Percentiles rank a stretch among this genome's conserved stretches.
Evolutionary conservation across 2,888 invertebrate genomes (phyloP).

Genomic region (Eristalis tenax): DNA sequence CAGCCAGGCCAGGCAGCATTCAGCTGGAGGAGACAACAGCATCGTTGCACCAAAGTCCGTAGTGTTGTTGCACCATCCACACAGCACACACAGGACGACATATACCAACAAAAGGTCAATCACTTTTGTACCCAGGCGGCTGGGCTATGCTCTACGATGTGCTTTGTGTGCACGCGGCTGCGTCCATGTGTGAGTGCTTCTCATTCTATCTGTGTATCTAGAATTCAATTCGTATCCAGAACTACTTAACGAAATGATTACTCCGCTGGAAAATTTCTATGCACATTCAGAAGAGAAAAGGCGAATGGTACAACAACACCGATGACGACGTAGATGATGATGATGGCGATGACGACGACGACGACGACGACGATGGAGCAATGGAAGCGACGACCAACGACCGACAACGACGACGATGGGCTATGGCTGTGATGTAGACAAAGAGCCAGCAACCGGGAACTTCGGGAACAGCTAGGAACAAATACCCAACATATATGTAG

Average conservation of each 20-base stretch:
- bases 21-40: conserved; percentile 43
- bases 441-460: conserved; percentile 66
- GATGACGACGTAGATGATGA: conserved; percentile 38
- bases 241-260: conserved; percentile 72
- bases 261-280: conserved; percentile 71
- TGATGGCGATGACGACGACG: conserved; percentile 34
- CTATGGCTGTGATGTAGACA: conserved; percentile 55
- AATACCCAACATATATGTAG: conserved; percentile 69
- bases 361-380: conserved; percentile 36
- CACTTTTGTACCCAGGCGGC: conserved; percentile 68
- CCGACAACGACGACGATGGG: conserved; percentile 20
- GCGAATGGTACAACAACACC: conserved; percentile 25
- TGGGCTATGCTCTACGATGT: not conserved
- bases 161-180: conserved; percentile 11
- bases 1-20: conserved; percentile 39
- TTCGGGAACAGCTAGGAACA: conserved; percentile 68
- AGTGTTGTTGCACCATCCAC: conserved; percentile 32
- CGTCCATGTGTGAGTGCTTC: conserved; percentile 26
- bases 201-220: conserved; percentile 69
- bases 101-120: conserved; percentile 71
- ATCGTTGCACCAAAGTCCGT: not conserved
- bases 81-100: conserved; percentile 66
- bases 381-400: conserved; percentile 45
- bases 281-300: conserved; percentile 42
- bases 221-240: conserved; percentile 72